Evolutionary conservation across 2,113 vertebrate genomes (phyloP).

Genomic region (Aythya baeri): DNA sequence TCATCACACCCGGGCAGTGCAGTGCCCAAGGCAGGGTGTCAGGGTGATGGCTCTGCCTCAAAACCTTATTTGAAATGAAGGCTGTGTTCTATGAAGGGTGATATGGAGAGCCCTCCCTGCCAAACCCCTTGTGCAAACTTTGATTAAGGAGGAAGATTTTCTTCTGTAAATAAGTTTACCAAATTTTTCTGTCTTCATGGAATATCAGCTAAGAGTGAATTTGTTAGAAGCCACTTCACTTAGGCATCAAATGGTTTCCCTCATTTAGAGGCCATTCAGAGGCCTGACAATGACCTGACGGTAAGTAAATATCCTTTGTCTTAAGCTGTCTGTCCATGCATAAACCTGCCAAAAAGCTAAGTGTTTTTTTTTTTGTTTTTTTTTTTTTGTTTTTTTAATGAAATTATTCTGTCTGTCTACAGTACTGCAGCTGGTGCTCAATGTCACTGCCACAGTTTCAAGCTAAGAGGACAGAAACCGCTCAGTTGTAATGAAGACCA

Average conservation of each 20-base stretch:
- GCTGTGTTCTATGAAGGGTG: neutral
- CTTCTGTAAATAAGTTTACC: neutral
- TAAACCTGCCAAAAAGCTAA: neutral
- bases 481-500: neutral
- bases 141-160: neutral
- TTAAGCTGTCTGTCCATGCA: neutral
- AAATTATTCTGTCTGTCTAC: neutral
- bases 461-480: neutral
- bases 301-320: neutral
- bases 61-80: neutral
- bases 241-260: neutral
- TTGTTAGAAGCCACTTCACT: neutral
- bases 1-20: accelerated
- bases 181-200: neutral
- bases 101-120: neutral
- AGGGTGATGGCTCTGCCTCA: neutral
- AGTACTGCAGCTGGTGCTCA: neutral
- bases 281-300: neutral
- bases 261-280: neutral
- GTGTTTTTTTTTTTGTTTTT: neutral
- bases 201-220: neutral
- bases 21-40: neutral
- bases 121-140: neutral
- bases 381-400: neutral
- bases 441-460: neutral